Evolutionary conservation across 2,113 vertebrate genomes (phyloP).

Genomic region (Azemiops feae): DNA sequence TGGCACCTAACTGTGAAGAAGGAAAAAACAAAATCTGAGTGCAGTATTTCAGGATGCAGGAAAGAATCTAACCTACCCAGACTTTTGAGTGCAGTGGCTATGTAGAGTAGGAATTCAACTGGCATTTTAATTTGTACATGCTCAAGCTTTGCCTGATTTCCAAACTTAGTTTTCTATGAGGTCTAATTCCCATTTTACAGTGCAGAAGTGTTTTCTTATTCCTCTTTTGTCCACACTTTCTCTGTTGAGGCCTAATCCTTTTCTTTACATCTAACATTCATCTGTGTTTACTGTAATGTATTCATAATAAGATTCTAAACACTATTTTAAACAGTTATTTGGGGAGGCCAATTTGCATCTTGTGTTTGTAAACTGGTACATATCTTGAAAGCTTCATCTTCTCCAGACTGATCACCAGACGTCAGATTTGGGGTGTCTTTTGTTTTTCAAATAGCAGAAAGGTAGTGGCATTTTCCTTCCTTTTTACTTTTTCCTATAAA

Average conservation of each 20-base stretch:
- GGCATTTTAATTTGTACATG: no score
- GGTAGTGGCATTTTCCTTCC: background rate
- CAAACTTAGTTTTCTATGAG: background rate
- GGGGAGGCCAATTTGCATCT: background rate
- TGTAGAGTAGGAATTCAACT: background rate
- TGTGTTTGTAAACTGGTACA: background rate
- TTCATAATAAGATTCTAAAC: background rate
- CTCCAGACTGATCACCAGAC: background rate
- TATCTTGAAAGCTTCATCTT: background rate
- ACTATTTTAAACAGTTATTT: background rate
- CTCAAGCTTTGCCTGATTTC: background rate
- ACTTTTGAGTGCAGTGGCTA: background rate
- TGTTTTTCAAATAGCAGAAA: background rate
- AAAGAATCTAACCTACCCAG: background rate
- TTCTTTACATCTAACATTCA: background rate
- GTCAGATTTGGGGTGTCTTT: background rate
- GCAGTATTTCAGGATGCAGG: background rate
- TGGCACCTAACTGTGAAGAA: background rate
- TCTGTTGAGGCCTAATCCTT: background rate
- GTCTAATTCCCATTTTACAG: background rate
- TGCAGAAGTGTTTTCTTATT: background rate
- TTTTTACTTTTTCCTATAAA: background rate
- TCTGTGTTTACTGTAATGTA: background rate
- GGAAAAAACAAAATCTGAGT: background rate
- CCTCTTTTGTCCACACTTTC: background rate